Conservation (phyloP, 2,113 vertebrate species). For the Apodemus speciosus region DNA sequence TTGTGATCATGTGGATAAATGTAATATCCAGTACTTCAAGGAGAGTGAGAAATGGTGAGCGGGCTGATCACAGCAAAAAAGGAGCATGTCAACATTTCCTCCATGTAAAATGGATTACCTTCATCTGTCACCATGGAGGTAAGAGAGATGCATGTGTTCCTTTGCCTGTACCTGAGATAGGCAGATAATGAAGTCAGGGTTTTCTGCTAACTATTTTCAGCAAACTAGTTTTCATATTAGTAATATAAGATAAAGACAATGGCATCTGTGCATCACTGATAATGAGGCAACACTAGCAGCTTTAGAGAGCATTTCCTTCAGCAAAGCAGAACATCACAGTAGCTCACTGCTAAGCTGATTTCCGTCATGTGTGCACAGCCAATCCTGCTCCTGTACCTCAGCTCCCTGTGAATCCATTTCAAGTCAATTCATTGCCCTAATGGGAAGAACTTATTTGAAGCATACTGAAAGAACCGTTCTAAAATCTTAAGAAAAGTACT, state of each 20-base stretch:
- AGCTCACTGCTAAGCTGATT: background rate
- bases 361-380: too few species aligned
- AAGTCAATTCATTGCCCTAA: background rate
- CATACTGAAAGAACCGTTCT: background rate
- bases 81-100: background rate
- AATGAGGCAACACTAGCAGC: background rate
- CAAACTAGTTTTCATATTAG: slow-evolving; percentile 1
- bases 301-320: slow-evolving; percentile 2
- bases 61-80: background rate
- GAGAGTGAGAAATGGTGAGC: background rate
- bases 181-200: background rate
- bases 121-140: background rate
- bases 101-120: background rate
- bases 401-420: background rate
- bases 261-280: background rate
- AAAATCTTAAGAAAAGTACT: background rate
- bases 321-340: background rate
- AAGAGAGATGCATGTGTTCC: background rate
- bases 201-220: background rate
- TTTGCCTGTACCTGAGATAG: background rate
- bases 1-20: background rate
- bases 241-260: background rate
- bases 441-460: background rate
- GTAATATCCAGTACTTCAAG: background rate
- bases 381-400: background rate